A percentile compares a stretch with the other conserved stretches of the same genome.
These are phyloP conservation scores for Amiota minor DNA, from an alignment of 2,888 invertebrate genomes.

Conservation along the genomic window DNA sequence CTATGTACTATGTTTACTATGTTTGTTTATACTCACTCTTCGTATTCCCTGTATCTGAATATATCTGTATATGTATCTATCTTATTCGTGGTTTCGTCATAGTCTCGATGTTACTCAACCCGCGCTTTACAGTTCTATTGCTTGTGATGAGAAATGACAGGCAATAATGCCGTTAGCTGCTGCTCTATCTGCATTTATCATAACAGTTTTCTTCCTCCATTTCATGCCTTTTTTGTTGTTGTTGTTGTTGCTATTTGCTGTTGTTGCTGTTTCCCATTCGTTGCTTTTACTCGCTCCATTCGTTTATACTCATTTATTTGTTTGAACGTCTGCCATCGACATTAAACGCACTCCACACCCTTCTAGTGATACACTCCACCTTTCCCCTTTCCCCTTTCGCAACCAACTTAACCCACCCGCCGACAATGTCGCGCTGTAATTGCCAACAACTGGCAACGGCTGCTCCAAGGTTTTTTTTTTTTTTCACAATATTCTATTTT, in stretches of 20 bases:
- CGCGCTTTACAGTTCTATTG: slow-evolving; percentile 13
- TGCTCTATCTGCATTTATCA: slow-evolving; percentile 67
- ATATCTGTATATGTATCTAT: neutral
- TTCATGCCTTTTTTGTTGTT: slow-evolving; percentile 42
- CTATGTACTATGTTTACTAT: too few relatives aligned
- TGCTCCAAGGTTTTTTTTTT: too few relatives aligned
- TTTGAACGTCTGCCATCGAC: slow-evolving; percentile 23
- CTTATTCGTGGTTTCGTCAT: slow-evolving; percentile 7
- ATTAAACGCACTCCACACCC: neutral
- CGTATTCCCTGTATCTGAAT: too few relatives aligned
- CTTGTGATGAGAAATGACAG: slow-evolving; percentile 64
- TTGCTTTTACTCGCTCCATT: slow-evolving; percentile 36
- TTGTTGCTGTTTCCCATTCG: slow-evolving; percentile 35
- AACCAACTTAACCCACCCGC: neutral
- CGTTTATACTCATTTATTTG: slow-evolving; percentile 17
- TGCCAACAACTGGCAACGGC: slow-evolving; percentile 37
- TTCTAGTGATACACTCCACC: neutral
- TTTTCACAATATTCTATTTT: neutral
- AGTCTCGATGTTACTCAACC: slow-evolving; percentile 25
- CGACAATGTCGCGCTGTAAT: slow-evolving; percentile 35
- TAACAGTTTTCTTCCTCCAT: slow-evolving; percentile 56
- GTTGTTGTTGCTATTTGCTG: slow-evolving; percentile 31
- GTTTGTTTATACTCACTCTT: too few relatives aligned
- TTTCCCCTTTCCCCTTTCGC: neutral
- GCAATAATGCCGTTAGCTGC: slow-evolving; percentile 61